Evolutionary conservation across 35 echinoderm and acorn worm species (phyloP).

Genomic region (Apostichopus californicus): DNA sequence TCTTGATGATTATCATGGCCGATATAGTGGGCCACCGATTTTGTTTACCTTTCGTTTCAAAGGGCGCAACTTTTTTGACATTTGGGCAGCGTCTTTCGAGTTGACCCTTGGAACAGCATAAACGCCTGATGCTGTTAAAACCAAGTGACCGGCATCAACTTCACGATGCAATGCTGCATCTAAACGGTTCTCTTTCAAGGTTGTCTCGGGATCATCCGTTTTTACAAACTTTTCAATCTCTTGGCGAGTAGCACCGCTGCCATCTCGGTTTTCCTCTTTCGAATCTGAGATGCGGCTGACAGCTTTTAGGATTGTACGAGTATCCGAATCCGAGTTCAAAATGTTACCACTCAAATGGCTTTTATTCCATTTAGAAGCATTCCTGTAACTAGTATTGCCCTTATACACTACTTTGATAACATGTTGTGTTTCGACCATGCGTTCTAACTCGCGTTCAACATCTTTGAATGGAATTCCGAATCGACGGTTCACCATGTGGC

Average conservation of each 20-base stretch:
- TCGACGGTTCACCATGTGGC: slow-evolving; percentile 96
- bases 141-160: slow-evolving; percentile 72
- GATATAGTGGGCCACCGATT: background rate
- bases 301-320: slow-evolving; percentile 67
- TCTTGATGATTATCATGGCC: background rate
- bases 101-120: slow-evolving; percentile 64
- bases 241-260: slow-evolving; percentile 47
- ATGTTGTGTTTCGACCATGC: slow-evolving; percentile 88
- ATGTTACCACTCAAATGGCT: slow-evolving; percentile 85
- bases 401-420: slow-evolving; percentile 99
- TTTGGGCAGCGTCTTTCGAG: slow-evolving; percentile 34
- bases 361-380: slow-evolving; percentile 97
- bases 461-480: slow-evolving; percentile 77
- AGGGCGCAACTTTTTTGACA: slow-evolving; percentile 69
- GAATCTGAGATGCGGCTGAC: slow-evolving; percentile 52
- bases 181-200: slow-evolving; percentile 66
- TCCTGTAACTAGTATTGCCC: slow-evolving; percentile 95
- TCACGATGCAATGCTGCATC: slow-evolving; percentile 74
- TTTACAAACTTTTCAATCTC: slow-evolving; percentile 88
- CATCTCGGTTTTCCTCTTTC: slow-evolving; percentile 25
- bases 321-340: slow-evolving; percentile 85
- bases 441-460: slow-evolving; percentile 85
- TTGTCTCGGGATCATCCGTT: slow-evolving; percentile 70
- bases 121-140: slow-evolving; percentile 25
- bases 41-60: slow-evolving; percentile 83